Evolutionary conservation across 2,797 vertebrate genomes (phyloP).

Genomic region (Gephyroberyx darwinii): DNA sequence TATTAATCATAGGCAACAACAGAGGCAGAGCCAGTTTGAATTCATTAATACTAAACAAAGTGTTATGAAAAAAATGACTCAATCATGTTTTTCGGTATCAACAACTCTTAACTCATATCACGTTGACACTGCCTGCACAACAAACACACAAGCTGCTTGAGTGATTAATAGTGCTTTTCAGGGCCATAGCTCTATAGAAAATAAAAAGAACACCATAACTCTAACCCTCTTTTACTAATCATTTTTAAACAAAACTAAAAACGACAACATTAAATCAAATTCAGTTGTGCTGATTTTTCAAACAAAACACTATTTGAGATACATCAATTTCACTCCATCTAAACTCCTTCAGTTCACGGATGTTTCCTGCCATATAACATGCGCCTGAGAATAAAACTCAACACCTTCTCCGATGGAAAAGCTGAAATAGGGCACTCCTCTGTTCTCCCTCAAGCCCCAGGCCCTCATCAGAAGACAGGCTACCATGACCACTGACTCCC

Average conservation of each 20-base stretch:
- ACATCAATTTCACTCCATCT: not conserved
- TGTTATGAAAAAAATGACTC: conserved; percentile 21
- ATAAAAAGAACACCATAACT: conserved; percentile 24
- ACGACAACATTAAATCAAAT: conserved; percentile 4
- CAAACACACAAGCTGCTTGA: conserved; percentile 41
- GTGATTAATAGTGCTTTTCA: conserved; percentile 21
- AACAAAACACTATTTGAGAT: not conserved
- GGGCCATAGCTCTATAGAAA: not conserved
- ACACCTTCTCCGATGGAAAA: conserved; percentile 2
- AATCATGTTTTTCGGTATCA: conserved; percentile 40
- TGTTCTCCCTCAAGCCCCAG: conserved; percentile 1
- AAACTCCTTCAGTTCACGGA: not conserved
- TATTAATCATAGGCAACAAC: conserved; percentile 69
- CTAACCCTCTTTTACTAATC: conserved; percentile 9
- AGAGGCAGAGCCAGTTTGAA: conserved; percentile 56
- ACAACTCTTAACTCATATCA: conserved; percentile 47
- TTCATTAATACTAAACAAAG: conserved; percentile 61
- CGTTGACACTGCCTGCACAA: conserved; percentile 24
- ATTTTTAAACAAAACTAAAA: not conserved
- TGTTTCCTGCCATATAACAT: conserved; percentile 2
- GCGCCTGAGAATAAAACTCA: conserved; percentile 11
- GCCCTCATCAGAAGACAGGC: conserved; percentile 13
- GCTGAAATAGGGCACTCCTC: not conserved
- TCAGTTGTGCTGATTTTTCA: not conserved
- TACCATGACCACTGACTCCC: conserved; percentile 53